Percentiles rank a stretch among this genome's conserved stretches.
These are phyloP conservation scores for Dicentrarchus labrax DNA, from an alignment of 2,113 vertebrate genomes.

Conservation along the genomic window DNA sequence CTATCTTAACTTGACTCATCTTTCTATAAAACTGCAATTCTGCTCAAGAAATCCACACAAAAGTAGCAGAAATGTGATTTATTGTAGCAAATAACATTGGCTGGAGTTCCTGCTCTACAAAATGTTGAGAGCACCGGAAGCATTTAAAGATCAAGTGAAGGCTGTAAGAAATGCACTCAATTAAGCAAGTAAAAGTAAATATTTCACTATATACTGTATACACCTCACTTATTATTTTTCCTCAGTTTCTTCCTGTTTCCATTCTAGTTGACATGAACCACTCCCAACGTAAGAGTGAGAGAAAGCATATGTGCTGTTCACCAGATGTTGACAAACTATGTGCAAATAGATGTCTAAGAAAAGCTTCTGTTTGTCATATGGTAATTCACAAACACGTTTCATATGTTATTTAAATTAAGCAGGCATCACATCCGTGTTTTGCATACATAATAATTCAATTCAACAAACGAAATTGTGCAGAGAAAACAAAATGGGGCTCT, in stretches of 20 bases:
- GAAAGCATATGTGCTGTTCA: not conserved
- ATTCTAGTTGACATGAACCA: not conserved
- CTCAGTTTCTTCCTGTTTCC: slow-evolving; percentile 22
- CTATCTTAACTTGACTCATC: not conserved
- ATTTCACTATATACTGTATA: slow-evolving; percentile 20
- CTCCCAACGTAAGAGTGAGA: not conserved
- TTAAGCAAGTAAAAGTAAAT: slow-evolving; percentile 35
- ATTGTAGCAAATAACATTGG: slow-evolving; percentile 76
- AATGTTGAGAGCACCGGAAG: slow-evolving; percentile 71
- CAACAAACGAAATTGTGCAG: slow-evolving; percentile 57
- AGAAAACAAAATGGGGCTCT: slow-evolving; percentile 13
- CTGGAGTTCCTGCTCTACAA: slow-evolving; percentile 64
- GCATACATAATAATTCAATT: slow-evolving; percentile 47
- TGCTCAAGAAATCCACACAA: slow-evolving; percentile 35
- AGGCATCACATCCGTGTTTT: slow-evolving; percentile 40
- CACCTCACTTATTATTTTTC: slow-evolving; percentile 19
- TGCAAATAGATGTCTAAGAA: slow-evolving; percentile 32
- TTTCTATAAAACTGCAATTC: not conserved
- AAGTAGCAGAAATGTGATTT: slow-evolving; percentile 75
- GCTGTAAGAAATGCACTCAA: slow-evolving; percentile 60
- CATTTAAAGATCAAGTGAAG: slow-evolving; percentile 59
- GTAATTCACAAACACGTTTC: slow-evolving; percentile 52
- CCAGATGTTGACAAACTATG: slow-evolving; percentile 19
- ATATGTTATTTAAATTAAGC: slow-evolving; percentile 55
- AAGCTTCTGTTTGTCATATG: slow-evolving; percentile 37